Evolutionary conservation across 2,113 vertebrate genomes (phyloP).

Genomic region (Rissa tridactyla): DNA sequence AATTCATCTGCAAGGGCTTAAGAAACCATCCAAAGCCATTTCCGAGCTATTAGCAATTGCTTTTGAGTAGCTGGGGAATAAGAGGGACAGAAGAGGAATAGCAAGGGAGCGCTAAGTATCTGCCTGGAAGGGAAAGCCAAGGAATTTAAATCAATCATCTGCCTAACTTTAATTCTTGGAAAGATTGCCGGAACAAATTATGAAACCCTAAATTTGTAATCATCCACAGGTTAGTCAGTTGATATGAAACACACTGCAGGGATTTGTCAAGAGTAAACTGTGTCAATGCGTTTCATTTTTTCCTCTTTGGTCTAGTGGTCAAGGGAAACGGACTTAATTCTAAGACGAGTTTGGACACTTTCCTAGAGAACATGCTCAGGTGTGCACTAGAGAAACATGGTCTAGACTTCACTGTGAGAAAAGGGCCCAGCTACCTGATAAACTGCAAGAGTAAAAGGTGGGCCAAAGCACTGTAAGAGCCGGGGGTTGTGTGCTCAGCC

Average conservation of each 20-base stretch:
- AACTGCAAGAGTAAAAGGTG: background rate
- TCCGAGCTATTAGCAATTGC: background rate
- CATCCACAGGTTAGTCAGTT: background rate
- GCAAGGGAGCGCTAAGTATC: background rate
- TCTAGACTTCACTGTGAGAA: background rate
- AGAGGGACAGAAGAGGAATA: background rate
- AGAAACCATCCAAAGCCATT: background rate
- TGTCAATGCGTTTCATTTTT: background rate
- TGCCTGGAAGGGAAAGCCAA: background rate
- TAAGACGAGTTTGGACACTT: background rate
- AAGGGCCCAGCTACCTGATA: background rate
- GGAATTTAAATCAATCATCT: background rate
- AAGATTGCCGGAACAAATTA: background rate
- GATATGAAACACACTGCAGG: background rate
- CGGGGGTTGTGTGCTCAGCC: background rate
- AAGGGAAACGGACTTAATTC: background rate
- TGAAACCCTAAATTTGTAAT: background rate
- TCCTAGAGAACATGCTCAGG: background rate
- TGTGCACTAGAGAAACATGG: background rate
- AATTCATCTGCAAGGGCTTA: background rate
- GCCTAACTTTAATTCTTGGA: background rate
- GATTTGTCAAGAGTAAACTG: background rate
- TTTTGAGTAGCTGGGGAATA: background rate
- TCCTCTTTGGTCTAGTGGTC: background rate
- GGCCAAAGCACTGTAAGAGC: background rate